These are phyloP conservation scores for Agriopis aurantiaria DNA, from an alignment of 2,888 invertebrate species.

Conservation along the genomic window DNA sequence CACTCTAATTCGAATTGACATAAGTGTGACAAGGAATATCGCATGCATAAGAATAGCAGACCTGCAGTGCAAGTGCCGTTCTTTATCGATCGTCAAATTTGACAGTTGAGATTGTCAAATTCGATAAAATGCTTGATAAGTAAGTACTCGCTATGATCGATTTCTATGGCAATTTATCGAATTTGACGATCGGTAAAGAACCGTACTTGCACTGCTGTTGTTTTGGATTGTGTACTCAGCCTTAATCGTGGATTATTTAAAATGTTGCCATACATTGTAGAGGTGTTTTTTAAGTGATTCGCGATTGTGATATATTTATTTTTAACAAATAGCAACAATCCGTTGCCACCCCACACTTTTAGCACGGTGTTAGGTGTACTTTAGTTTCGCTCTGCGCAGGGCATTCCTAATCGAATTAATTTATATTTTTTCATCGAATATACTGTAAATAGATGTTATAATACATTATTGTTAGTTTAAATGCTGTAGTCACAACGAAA, in stretches of 20 bases:
- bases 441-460: constrained; percentile 72
- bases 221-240: constrained; percentile 31
- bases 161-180: too few species aligned
- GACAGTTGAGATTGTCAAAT: too few species aligned
- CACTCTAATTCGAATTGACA: too few species aligned
- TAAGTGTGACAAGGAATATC: too few species aligned
- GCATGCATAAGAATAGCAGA: too few species aligned
- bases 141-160: too few species aligned
- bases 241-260: constrained; percentile 30
- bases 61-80: too few species aligned
- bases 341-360: constrained; percentile 69
- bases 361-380: constrained; percentile 73
- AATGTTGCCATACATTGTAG: constrained; percentile 13
- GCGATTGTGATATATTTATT: constrained; percentile 35
- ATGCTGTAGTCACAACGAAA: constrained; percentile 85
- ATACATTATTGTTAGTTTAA: constrained; percentile 59
- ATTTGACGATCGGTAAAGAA: too few species aligned
- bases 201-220: constrained; percentile 1
- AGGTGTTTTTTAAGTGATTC: constrained; percentile 33
- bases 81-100: too few species aligned
- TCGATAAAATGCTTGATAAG: too few species aligned
- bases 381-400: constrained; percentile 72
- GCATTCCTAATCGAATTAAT: constrained; percentile 75
- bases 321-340: constrained; percentile 41
- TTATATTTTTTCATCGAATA: constrained; percentile 74